Conservation (phyloP, 2,797 vertebrate genomes). For the Falco novaeseelandiae region DNA sequence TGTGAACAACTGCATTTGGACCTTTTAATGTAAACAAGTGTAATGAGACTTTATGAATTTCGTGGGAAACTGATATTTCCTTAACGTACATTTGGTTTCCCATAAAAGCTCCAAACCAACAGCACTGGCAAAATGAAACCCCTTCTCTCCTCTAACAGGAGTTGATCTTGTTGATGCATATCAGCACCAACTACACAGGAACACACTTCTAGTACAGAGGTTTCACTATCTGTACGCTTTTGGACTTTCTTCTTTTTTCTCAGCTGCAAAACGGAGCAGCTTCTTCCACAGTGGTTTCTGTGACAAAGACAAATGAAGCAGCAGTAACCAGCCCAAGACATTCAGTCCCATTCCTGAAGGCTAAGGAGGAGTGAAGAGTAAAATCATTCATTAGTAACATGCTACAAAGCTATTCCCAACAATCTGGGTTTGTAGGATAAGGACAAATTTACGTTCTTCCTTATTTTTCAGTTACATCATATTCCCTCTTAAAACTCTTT, state of each 20-base stretch:
- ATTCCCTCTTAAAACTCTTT: not conserved
- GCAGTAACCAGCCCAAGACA: not conserved
- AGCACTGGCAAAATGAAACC: not conserved
- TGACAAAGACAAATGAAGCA: not conserved
- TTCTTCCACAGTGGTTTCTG: not conserved
- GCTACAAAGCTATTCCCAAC: not conserved
- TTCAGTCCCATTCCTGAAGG: not conserved
- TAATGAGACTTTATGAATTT: slow-evolving; percentile 44
- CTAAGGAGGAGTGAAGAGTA: not conserved
- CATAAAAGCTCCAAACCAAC: not conserved
- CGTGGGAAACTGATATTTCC: slow-evolving; percentile 44
- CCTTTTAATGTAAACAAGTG: slow-evolving; percentile 52
- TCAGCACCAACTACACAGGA: not conserved
- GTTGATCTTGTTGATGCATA: not conserved
- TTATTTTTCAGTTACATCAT: not conserved
- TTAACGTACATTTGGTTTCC: not conserved
- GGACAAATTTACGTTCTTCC: not conserved
- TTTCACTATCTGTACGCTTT: not conserved
- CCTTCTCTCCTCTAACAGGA: not conserved
- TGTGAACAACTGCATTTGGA: slow-evolving; percentile 43
- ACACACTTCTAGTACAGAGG: not conserved
- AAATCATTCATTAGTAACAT: not conserved
- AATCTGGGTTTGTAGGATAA: not conserved
- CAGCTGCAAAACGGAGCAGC: not conserved
- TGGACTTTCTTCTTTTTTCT: not conserved